Base-by-base conservation (phyloP, 2,888 invertebrate genomes). In the Xestia xanthographa region DNA sequence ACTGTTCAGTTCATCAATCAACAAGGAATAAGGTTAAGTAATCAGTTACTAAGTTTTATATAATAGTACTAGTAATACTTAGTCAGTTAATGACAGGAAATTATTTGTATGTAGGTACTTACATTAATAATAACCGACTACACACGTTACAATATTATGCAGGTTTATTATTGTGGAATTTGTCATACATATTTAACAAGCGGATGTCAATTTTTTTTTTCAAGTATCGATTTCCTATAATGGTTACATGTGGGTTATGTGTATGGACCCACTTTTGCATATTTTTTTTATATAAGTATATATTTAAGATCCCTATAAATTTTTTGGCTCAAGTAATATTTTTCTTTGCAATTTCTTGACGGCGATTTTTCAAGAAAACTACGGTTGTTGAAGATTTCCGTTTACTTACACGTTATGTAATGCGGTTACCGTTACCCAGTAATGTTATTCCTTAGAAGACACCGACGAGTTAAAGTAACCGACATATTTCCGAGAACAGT, bases 81-180 rank as follows among this genome's bases (percentile, higher is more conserved):
- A 60, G 53, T 14, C 60, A 12, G 65, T 73, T 66, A 83, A 77
- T 87, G 75, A 77, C 87, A 83, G 87, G 87, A 87, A 87, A 81
- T 80, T 80, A 80, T 87, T 78, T 77, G 43, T 65, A 78, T 77
- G 75, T 69, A n/a, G n/a, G n/a, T n/a, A n/a, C n/a, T n/a, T n/a
- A 77, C 58, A 81, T 68, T 72, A 77, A 75, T 75, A 85, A 78
- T 82, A 82, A 76, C 56, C 43, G 58, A 6, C 50, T 66, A 67
- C 53, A 38, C 50, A 43, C 22, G 62, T 77, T 67, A 43, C 62
- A 45, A 77, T 67, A 53, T 50, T 83, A 71, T 73, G 70, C 34
- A 65, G 29, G 58, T 53, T 48, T 68, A 22, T 58, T 60, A 58
- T 71, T 66, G 73, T 63, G 48, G 66, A 70, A 83, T 79, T 83